Evolutionary conservation across 2,888 invertebrate species (phyloP).

Genomic region (Galerucella calmariensis): DNA sequence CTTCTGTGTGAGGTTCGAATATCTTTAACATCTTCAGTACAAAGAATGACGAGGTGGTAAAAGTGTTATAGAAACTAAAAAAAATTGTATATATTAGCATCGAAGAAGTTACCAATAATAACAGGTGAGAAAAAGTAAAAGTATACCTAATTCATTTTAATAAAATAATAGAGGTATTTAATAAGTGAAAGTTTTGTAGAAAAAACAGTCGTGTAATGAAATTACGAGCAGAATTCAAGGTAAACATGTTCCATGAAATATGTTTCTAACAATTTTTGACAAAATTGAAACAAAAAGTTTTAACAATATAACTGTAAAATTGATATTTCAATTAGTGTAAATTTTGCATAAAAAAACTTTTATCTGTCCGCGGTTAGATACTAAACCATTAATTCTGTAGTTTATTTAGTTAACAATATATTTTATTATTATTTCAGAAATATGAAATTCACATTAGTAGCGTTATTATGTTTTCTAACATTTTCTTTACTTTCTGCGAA

Average conservation of each 20-base stretch:
- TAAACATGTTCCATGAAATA: neutral
- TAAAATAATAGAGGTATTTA: neutral
- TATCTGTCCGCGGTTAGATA: neutral
- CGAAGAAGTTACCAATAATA: constrained; percentile 26
- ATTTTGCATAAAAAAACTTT: neutral
- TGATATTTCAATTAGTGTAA: neutral
- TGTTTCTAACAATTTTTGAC: neutral
- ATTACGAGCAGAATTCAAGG: constrained; percentile 4
- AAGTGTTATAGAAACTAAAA: constrained; percentile 15
- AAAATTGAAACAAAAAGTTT: neutral
- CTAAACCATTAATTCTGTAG: neutral
- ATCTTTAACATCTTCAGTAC: neutral
- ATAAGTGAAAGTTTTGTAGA: constrained; percentile 20
- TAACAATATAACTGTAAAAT: neutral
- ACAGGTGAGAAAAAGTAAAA: constrained; percentile 22
- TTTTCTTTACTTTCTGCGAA: constrained; percentile 62
- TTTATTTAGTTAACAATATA: neutral
- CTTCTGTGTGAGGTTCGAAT: constrained; percentile 18
- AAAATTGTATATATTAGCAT: constrained; percentile 19
- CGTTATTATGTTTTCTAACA: constrained; percentile 31
- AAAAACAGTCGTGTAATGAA: constrained; percentile 1
- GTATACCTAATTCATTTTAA: neutral
- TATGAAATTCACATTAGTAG: constrained; percentile 36
- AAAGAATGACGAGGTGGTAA: constrained; percentile 27
- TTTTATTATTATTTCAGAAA: constrained; percentile 22